Evolutionary conservation across 2,797 vertebrate species (phyloP), one percentile per base, ranked within the genome.

Genomic region (Sebastolobus alascanus): DNA sequence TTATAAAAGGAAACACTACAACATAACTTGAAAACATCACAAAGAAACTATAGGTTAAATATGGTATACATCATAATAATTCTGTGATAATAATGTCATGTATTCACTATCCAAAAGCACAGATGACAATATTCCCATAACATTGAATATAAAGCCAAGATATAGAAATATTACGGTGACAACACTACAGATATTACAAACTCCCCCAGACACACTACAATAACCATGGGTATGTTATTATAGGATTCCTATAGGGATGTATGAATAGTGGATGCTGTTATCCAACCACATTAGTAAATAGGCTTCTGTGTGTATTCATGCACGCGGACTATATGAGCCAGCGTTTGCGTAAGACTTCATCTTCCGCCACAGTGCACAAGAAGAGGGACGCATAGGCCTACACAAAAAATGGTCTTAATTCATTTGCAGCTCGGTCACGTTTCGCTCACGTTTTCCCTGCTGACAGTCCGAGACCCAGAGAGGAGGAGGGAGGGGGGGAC

Each of bases 361-460:
- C 60, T 87, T 84, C 78, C 5, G 75, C 79, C 64, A 1, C 68
- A 16, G 56, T 64, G 82, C 74, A 84, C 84, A 77, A 46, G n/a
- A 67, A 76, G 56, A 38, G 61, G 37, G 18, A 18, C 3, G 33
- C 55, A 25, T 75, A 46, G 43, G 8, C 16, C 43, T 18, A 5
- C 20, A 29, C 58, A 56, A 14, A 4, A 35, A 33, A 58, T 56
- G 25, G 43, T 76, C 84, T 81, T 83, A 68, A 61, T 64, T 87
- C 52, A 71, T 84, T 79, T 69, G 79, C 74, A 90, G 87, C 84
- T 69, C 75, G 22, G 89, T 93, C 94, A 94, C 93, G 90, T 93
- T 93, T 73, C 56, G 82, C 87, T 92, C 93, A 94, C 92, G 94
- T 95, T 93, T 94, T 80, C 38, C 68, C 78, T 73, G 83, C 88